These are phyloP conservation scores for Sesia apiformis DNA, from an alignment of 2,888 invertebrate species.

Conservation along the genomic window DNA sequence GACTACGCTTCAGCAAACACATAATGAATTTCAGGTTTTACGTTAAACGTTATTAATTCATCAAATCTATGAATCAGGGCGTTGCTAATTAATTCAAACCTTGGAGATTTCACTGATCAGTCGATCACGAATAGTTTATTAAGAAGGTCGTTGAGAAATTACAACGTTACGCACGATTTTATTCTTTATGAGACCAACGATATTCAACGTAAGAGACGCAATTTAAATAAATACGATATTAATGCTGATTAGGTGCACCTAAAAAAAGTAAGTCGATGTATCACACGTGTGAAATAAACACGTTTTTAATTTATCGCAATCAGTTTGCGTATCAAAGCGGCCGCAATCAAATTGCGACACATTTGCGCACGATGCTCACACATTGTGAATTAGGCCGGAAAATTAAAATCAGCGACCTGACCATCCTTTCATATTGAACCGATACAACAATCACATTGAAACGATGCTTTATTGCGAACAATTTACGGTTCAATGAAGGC, in stretches of 20 bases:
- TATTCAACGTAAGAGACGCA: neutral
- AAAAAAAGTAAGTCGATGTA: neutral
- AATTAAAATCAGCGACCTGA: constrained; percentile 35
- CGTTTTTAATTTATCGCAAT: constrained; percentile 26
- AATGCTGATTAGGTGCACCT: neutral
- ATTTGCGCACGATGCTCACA: constrained; percentile 24
- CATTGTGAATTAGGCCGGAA: constrained; percentile 56
- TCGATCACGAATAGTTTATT: constrained; percentile 11
- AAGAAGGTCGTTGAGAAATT: constrained; percentile 6
- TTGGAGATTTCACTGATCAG: constrained; percentile 16
- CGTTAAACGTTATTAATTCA: neutral
- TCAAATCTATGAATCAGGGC: constrained; percentile 2
- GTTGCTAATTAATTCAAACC: constrained; percentile 4
- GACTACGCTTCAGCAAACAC: neutral
- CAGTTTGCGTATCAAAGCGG: constrained; percentile 29
- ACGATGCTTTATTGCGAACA: constrained; percentile 2
- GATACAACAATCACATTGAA: constrained; percentile 29
- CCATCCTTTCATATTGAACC: constrained; percentile 48
- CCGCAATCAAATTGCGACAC: constrained; percentile 42
- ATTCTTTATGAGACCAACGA: neutral
- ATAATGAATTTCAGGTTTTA: neutral
- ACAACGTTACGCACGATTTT: constrained; percentile 1
- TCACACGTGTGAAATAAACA: constrained; percentile 9
- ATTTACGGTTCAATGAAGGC: neutral
- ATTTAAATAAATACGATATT: neutral